A percentile compares a stretch with the other conserved stretches of the same genome.
Evolutionary conservation across 2,797 vertebrate species (phyloP).

Genomic region (Gallinago nigripennis): DNA sequence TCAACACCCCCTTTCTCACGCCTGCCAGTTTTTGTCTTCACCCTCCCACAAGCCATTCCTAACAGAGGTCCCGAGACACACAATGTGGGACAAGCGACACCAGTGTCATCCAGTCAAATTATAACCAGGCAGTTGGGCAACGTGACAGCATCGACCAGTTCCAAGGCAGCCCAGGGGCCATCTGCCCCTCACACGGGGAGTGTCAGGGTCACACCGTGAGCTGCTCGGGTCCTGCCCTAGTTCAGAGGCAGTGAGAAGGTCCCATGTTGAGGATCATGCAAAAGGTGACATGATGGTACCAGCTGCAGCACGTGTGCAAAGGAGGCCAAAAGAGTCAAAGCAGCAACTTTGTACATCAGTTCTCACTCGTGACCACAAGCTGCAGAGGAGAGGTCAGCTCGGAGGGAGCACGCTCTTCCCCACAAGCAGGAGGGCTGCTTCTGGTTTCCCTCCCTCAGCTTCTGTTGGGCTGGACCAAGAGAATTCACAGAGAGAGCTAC

Average conservation of each 20-base stretch:
- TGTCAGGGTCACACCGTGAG: background rate
- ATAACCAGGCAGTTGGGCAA: background rate
- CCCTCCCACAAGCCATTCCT: background rate
- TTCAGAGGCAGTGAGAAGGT: background rate
- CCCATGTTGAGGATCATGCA: conserved; percentile 40
- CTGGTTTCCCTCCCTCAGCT: background rate
- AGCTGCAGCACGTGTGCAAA: conserved; percentile 37
- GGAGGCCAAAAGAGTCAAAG: conserved; percentile 14
- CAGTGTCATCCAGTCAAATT: background rate
- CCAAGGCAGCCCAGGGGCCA: background rate
- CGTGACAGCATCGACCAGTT: fast-evolving
- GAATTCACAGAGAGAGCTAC: background rate
- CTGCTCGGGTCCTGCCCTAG: background rate
- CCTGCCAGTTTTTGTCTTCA: background rate
- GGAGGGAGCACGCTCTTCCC: background rate
- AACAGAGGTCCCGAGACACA: background rate
- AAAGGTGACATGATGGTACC: background rate
- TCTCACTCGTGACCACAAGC: background rate
- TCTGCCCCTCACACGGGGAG: fast-evolving
- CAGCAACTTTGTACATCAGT: background rate
- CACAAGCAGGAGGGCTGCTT: background rate
- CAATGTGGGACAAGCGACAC: background rate
- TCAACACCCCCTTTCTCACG: background rate
- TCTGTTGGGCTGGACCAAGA: background rate
- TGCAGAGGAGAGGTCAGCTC: background rate